phyloP scores from a whole-genome alignment of 2,797 vertebrate genomes.

The Phrynocephalus vlangalii region DNA sequence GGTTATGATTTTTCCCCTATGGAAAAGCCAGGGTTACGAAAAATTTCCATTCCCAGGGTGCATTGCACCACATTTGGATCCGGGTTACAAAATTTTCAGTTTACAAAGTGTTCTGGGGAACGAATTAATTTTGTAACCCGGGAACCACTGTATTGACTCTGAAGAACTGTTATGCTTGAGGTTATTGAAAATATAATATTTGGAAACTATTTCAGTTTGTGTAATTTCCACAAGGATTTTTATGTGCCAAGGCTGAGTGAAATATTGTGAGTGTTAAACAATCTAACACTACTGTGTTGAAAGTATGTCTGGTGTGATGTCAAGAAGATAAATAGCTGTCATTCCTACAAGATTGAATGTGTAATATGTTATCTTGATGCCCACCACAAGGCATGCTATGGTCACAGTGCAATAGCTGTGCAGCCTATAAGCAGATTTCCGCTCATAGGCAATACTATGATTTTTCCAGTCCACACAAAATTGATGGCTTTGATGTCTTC shows the following conservation, averaged over 20 bases:
- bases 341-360: slow-evolving; percentile 39
- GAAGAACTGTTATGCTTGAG: slow-evolving; percentile 6
- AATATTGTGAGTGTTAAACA: slow-evolving; percentile 33
- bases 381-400: not conserved
- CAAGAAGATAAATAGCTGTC: slow-evolving; percentile 9
- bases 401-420: not conserved
- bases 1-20: no score
- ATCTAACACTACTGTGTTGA: slow-evolving; percentile 20
- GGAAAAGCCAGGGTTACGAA: no score
- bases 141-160: not conserved
- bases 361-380: slow-evolving; percentile 38
- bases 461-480: not conserved
- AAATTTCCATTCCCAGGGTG: no score
- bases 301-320: not conserved
- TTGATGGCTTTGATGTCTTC: not conserved
- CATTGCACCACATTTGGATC: no score
- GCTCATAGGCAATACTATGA: not conserved
- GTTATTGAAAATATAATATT: slow-evolving; percentile 18
- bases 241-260: not conserved
- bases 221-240: slow-evolving; percentile 38
- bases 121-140: no score
- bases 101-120: no score
- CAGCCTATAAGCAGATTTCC: not conserved
- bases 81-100: no score
- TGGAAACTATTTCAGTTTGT: slow-evolving; percentile 15